Conservation (phyloP, 2,888 invertebrate species). For the Eilema sororculum region DNA sequence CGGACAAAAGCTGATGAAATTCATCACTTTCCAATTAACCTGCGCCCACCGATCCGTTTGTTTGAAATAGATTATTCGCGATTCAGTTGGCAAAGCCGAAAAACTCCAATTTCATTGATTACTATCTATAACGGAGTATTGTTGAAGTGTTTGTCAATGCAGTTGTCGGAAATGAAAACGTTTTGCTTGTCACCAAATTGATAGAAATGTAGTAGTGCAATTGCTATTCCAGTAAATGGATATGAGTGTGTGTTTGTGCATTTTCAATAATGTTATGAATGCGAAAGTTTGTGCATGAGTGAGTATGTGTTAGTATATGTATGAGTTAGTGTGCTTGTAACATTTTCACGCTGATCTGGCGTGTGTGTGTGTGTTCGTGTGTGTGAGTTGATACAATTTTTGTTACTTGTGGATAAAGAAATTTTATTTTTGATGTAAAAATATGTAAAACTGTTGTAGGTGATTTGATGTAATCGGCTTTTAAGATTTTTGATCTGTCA, state of each 20-base stretch:
- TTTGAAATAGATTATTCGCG: slow-evolving; percentile 65
- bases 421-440: no score
- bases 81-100: slow-evolving; percentile 54
- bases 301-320: neutral
- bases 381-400: no score
- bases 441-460: no score
- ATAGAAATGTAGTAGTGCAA: neutral
- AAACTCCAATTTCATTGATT: slow-evolving; percentile 56
- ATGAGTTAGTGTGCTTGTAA: neutral
- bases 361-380: no score
- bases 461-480: no score
- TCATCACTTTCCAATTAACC: slow-evolving; percentile 71
- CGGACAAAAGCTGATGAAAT: slow-evolving; percentile 59
- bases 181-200: neutral
- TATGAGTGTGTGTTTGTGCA: neutral
- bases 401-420: no score
- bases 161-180: slow-evolving; percentile 15
- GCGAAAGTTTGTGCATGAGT: neutral
- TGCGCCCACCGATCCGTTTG: slow-evolving; percentile 57
- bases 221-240: neutral
- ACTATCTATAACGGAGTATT: slow-evolving; percentile 34
- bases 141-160: slow-evolving; percentile 33
- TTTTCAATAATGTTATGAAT: neutral
- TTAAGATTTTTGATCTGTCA: no score
- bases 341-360: neutral